These are phyloP conservation scores for Pseudeuparius sepicola DNA, from an alignment of 2,888 invertebrate species.

Conservation along the genomic window DNA sequence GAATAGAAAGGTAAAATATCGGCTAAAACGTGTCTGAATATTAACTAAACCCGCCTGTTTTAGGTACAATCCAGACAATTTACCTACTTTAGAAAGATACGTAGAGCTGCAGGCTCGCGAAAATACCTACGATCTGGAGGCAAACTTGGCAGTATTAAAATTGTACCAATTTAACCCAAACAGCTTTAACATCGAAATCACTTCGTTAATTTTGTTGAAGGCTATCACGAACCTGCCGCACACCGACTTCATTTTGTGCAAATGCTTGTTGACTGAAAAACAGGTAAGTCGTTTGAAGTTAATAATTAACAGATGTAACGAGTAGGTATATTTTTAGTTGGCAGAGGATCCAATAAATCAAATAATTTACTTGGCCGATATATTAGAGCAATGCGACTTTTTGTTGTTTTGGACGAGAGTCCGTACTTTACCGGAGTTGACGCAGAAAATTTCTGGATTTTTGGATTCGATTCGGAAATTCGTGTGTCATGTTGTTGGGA, in stretches of 20 bases:
- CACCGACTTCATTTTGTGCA: conserved; percentile 95
- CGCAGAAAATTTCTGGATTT: conserved; percentile 75
- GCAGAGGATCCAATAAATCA: conserved; percentile 77
- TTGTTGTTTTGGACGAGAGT: conserved; percentile 81
- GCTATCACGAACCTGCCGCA: conserved; percentile 95
- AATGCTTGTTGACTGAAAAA: conserved; percentile 81
- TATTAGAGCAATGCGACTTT: conserved; percentile 89
- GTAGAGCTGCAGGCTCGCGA: conserved; percentile 88
- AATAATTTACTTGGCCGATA: conserved; percentile 81
- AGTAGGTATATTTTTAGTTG: conserved; percentile 45
- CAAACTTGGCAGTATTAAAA: conserved; percentile 92
- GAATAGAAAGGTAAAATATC: conserved; percentile 72
- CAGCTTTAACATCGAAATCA: conserved; percentile 72
- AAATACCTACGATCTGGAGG: conserved; percentile 93
- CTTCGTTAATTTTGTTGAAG: conserved; percentile 85
- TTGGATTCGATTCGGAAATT: conserved; percentile 93
- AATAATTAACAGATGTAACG: neutral
- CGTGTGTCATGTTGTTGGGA: conserved; percentile 93
- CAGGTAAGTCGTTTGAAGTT: conserved; percentile 38
- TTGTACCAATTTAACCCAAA: conserved; percentile 93
- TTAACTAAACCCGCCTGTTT: conserved; percentile 14
- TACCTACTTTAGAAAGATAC: conserved; percentile 81
- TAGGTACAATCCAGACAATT: conserved; percentile 95
- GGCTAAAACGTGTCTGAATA: neutral
- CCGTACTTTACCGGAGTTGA: conserved; percentile 63